Conservation (phyloP, 2,888 invertebrate genomes). For the Macrostomum cliftonense region DNA sequence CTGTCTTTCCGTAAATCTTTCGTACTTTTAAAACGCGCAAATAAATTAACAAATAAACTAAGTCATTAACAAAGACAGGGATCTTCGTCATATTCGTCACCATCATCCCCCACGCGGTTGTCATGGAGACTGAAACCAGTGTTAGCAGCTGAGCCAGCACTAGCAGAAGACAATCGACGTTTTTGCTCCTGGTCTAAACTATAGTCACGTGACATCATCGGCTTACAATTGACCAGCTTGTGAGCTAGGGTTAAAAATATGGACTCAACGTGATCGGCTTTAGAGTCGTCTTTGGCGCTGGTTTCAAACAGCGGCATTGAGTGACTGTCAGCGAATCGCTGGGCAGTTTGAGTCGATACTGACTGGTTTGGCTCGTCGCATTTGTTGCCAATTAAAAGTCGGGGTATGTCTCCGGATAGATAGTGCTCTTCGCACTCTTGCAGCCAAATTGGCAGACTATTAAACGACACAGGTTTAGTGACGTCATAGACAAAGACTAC, state of each 20-base stretch:
- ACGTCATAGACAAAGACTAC: slow-evolving; percentile 67
- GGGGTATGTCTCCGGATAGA: slow-evolving; percentile 45
- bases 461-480: slow-evolving; percentile 48
- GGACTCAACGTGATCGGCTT: slow-evolving; percentile 56
- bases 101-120: too few relatives aligned
- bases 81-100: too few relatives aligned
- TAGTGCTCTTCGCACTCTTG: slow-evolving; percentile 54
- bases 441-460: slow-evolving; percentile 53
- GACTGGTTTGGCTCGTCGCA: slow-evolving; percentile 43
- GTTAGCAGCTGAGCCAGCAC: too few relatives aligned
- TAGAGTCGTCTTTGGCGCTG: slow-evolving; percentile 54
- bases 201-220: slow-evolving; percentile 3
- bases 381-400: slow-evolving; percentile 61
- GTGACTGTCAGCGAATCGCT: slow-evolving; percentile 42
- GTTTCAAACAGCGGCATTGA: slow-evolving; percentile 64
- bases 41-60: too few relatives aligned
- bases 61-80: too few relatives aligned
- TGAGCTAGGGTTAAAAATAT: slow-evolving; percentile 64
- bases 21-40: too few relatives aligned
- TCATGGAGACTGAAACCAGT: too few relatives aligned
- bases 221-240: slow-evolving; percentile 42
- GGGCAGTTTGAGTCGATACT: slow-evolving; percentile 52
- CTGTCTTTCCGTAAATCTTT: too few relatives aligned
- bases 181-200: too few relatives aligned
- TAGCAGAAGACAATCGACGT: too few relatives aligned